Percentiles rank a stretch among this genome's conserved stretches.
Evolutionary conservation across 2,888 invertebrate genomes (phyloP).

Genomic region (Amphiduros pacificus): DNA sequence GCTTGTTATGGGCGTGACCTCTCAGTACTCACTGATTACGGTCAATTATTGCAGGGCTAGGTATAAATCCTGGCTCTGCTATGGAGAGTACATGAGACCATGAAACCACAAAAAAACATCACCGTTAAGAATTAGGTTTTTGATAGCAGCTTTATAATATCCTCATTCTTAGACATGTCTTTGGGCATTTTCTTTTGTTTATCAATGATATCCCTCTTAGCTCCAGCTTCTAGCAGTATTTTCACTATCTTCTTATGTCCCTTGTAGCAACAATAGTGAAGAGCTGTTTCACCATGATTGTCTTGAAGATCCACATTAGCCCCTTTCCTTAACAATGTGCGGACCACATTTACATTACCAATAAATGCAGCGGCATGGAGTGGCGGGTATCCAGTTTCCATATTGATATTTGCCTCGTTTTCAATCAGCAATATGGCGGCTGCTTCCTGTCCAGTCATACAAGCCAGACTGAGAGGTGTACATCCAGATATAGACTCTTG

Average conservation of each 20-base stretch:
- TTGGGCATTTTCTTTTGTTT: too few species aligned
- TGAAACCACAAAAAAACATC: too few species aligned
- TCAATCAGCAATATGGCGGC: constrained; percentile 3
- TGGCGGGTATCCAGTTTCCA: constrained; percentile 1
- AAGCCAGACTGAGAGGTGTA: constrained; percentile 12
- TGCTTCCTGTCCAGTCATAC: constrained; percentile 9
- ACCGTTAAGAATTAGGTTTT: too few species aligned
- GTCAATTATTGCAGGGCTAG: too few species aligned
- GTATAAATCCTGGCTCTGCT: too few species aligned
- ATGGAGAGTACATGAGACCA: too few species aligned
- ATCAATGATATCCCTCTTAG: too few species aligned
- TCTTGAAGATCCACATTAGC: not conserved
- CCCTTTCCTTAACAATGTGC: constrained; percentile 1
- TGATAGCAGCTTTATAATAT: too few species aligned
- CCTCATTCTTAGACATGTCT: too few species aligned
- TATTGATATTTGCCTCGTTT: not conserved
- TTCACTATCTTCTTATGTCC: not conserved
- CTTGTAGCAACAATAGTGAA: constrained; percentile 5
- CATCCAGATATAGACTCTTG: constrained; percentile 13
- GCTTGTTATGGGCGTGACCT: too few species aligned
- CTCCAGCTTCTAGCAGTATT: constrained; percentile 1
- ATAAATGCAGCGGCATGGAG: constrained; percentile 4
- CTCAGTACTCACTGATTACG: too few species aligned
- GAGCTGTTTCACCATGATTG: not conserved
- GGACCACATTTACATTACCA: constrained; percentile 5